Percentiles rank a stretch among this genome's conserved stretches.
These are phyloP conservation scores for Drosophila austrosaltans DNA, from an alignment of 2,888 invertebrate genomes.

Conservation along the genomic window DNA sequence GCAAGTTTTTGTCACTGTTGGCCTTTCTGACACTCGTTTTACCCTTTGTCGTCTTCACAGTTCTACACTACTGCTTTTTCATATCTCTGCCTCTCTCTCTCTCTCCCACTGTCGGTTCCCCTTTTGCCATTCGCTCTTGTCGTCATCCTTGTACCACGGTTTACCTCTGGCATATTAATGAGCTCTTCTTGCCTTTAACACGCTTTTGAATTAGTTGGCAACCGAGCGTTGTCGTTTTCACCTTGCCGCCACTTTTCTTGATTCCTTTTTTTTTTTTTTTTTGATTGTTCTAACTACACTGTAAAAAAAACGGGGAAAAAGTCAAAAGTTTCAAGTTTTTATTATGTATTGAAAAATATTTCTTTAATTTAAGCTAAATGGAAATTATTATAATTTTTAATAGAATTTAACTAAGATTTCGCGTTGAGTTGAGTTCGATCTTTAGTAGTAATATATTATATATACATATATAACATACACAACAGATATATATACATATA, in stretches of 20 bases:
- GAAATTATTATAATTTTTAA: no score
- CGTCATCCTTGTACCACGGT: conserved; percentile 16
- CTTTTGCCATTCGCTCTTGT: neutral
- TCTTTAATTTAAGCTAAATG: no score
- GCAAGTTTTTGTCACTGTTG: conserved; percentile 11
- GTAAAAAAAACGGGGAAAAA: neutral
- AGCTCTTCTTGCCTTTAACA: conserved; percentile 71
- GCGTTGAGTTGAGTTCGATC: no score
- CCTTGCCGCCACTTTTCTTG: conserved; percentile 65
- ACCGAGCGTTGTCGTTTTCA: conserved; percentile 62
- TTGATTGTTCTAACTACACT: conserved; percentile 1
- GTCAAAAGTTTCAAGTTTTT: no score
- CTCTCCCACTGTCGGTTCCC: neutral
- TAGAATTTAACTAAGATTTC: no score
- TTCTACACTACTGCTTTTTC: neutral
- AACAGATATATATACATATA: no score
- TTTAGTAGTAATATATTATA: no score
- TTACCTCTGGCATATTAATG: conserved; percentile 69
- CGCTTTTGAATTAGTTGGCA: conserved; percentile 77
- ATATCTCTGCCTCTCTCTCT: neutral
- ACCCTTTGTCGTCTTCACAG: neutral
- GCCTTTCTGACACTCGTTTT: neutral
- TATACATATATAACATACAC: no score
- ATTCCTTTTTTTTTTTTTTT: conserved; percentile 32
- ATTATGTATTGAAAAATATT: no score